These are phyloP conservation scores for Laterallus jamaicensis DNA, from an alignment of 2,113 vertebrate genomes.

Conservation along the genomic window DNA sequence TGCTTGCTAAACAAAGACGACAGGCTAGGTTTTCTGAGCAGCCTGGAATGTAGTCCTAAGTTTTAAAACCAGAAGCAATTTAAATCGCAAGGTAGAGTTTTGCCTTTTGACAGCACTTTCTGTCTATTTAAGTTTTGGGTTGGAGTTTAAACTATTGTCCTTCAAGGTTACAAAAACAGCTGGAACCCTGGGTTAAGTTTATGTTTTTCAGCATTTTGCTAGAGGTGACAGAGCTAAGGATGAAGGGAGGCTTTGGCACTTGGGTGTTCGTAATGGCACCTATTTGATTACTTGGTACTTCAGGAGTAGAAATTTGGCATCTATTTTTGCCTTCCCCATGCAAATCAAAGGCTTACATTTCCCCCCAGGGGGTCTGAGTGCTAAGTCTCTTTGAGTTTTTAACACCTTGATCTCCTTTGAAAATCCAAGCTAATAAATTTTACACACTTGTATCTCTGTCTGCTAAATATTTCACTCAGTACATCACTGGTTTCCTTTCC, in stretches of 20 bases:
- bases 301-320: neutral
- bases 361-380: neutral
- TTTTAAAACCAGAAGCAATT: neutral
- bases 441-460: neutral
- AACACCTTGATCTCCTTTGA: neutral
- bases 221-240: neutral
- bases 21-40: neutral
- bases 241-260: neutral
- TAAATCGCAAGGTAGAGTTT: neutral
- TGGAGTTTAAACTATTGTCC: no score
- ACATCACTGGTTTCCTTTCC: neutral
- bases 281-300: neutral
- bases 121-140: neutral
- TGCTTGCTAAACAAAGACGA: neutral
- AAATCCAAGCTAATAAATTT: neutral
- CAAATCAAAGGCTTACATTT: conserved; percentile 8
- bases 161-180: neutral
- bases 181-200: neutral
- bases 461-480: neutral
- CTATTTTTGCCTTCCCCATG: neutral
- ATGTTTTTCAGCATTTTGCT: neutral
- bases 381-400: conserved; percentile 10
- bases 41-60: neutral
- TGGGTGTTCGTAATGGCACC: neutral
- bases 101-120: neutral